Conservation (phyloP, 1,140 invertebrate genomes). For the Procambarus virginalis region DNA sequence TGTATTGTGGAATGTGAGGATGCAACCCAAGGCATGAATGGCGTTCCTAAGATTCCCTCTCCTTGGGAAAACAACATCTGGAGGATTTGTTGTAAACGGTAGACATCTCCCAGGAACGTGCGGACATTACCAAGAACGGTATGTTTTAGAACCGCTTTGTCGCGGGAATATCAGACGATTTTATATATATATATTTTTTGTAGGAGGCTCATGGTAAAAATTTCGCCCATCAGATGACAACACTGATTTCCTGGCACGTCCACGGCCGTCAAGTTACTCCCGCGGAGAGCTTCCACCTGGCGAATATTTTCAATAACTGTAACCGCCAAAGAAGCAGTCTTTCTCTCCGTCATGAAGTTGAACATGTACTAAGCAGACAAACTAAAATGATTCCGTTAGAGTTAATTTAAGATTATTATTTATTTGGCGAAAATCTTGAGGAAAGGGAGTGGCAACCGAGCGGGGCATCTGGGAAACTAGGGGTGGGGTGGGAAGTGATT, state of each 20-base stretch:
- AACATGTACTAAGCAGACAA: not conserved
- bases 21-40: not conserved
- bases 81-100: too few species aligned
- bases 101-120: not conserved
- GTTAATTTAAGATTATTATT: too few species aligned
- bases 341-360: not conserved
- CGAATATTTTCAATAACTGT: not conserved
- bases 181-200: not conserved
- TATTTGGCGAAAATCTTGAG: too few species aligned
- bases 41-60: not conserved
- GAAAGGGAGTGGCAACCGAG: not conserved
- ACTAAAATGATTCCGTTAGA: too few species aligned
- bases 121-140: not conserved
- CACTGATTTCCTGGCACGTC: slow-evolving; percentile 33
- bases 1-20: not conserved
- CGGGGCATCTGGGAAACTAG: slow-evolving; percentile 29
- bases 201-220: not conserved
- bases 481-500: slow-evolving; percentile 26
- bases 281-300: not conserved
- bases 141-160: not conserved
- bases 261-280: slow-evolving; percentile 13
- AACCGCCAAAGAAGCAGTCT: not conserved
- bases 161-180: not conserved
- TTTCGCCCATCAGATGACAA: not conserved
- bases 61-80: not conserved